phyloP scores from a whole-genome alignment of 2,797 vertebrate species.

The Loriculus beryllinus region DNA sequence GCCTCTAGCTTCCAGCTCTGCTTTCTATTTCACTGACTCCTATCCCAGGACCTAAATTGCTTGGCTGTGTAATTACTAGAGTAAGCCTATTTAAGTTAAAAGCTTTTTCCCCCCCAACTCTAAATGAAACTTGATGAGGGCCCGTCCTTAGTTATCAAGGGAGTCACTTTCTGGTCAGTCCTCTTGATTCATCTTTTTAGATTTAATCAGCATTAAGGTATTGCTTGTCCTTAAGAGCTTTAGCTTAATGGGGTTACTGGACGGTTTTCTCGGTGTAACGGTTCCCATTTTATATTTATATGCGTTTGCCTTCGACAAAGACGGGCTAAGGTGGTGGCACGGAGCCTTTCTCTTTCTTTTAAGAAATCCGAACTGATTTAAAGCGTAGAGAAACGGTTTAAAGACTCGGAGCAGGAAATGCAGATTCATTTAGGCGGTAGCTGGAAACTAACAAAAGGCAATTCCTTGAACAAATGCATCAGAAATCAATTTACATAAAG shows the following conservation, averaged over 20 bases:
- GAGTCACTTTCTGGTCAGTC: conserved; percentile 92
- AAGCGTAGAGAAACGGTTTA: conserved; percentile 65
- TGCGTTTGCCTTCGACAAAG: conserved; percentile 90
- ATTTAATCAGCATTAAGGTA: conserved; percentile 97
- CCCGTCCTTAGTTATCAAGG: conserved; percentile 89
- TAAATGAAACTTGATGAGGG: conserved; percentile 96
- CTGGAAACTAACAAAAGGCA: conserved; percentile 85
- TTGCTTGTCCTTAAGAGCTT: conserved; percentile 97
- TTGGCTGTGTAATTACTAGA: conserved; percentile 94
- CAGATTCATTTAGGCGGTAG: conserved; percentile 81
- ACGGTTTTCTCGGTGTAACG: conserved; percentile 87
- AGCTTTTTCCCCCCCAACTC: conserved; percentile 77
- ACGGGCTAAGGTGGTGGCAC: conserved; percentile 70
- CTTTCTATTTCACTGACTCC: conserved; percentile 85
- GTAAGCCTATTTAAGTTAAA: conserved; percentile 97
- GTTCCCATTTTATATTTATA: conserved; percentile 80
- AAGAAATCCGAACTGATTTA: conserved; percentile 83
- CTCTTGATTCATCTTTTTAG: conserved; percentile 94
- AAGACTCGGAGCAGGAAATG: conserved; percentile 79
- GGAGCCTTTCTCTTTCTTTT: conserved; percentile 46
- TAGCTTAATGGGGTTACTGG: conserved; percentile 96
- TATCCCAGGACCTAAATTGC: conserved; percentile 88
- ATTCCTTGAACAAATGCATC: conserved; percentile 84
- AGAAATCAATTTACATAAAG: conserved; percentile 89
- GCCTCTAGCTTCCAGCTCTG: conserved; percentile 82